Conservation (phyloP, 1,140 invertebrate species). For the Carcinoscorpius rotundicauda region DNA sequence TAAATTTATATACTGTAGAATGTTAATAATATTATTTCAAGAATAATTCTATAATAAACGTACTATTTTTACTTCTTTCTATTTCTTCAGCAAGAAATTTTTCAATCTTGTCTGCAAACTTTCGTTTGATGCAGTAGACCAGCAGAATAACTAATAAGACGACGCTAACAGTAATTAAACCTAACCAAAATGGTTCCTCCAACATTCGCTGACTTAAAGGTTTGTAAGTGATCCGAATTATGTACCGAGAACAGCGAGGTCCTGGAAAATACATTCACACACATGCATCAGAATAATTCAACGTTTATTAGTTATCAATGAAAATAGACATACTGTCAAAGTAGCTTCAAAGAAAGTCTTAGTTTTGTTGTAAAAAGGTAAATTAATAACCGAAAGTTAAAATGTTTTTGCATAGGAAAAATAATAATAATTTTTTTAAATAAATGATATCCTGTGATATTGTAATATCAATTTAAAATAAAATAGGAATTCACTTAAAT, state of each 20-base stretch:
- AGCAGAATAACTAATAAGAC: constrained; percentile 57
- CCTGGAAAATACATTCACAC: constrained; percentile 27
- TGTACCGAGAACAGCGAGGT: constrained; percentile 44
- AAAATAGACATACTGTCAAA: too few species aligned
- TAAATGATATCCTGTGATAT: too few species aligned
- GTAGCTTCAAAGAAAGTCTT: too few species aligned
- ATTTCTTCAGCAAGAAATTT: constrained; percentile 64
- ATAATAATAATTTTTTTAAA: too few species aligned
- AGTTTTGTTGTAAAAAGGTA: too few species aligned
- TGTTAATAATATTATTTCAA: background rate
- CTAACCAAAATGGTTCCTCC: constrained; percentile 69
- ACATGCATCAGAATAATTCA: too few species aligned
- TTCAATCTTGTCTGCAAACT: constrained; percentile 69
- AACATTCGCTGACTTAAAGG: constrained; percentile 58
- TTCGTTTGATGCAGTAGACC: constrained; percentile 63
- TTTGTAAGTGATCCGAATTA: constrained; percentile 51
- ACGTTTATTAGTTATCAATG: too few species aligned
- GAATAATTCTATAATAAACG: constrained; percentile 5
- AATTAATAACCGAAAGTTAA: too few species aligned
- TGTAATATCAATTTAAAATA: too few species aligned
- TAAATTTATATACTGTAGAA: background rate
- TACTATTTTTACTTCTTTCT: constrained; percentile 38
- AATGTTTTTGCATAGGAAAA: too few species aligned
- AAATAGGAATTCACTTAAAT: too few species aligned
- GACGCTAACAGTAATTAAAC: constrained; percentile 59